These are phyloP conservation scores for Aporrectodea caliginosa DNA, from an alignment of 1,140 invertebrate species.

Conservation along the genomic window DNA sequence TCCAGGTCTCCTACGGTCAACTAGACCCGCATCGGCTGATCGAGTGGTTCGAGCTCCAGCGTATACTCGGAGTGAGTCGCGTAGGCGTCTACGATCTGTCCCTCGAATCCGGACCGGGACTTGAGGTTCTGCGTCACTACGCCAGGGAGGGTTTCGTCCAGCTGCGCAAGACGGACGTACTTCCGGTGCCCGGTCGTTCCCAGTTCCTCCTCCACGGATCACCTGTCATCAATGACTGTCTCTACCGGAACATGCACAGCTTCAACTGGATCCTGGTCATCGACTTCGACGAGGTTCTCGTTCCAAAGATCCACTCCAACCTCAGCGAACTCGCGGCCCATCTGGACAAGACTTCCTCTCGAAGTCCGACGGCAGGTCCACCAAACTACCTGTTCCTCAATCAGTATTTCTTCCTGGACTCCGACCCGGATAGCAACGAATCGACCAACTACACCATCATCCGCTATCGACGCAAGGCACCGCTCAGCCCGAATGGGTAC, in stretches of 20 bases:
- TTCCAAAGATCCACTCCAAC: not conserved
- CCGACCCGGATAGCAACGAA: slow-evolving; percentile 8
- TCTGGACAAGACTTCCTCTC: not conserved
- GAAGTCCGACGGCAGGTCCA: not conserved
- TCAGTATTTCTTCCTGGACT: slow-evolving; percentile 28
- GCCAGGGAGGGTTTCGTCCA: slow-evolving; percentile 63
- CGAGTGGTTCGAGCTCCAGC: slow-evolving; percentile 70
- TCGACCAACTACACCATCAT: slow-evolving; percentile 16
- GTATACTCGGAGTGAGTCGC: slow-evolving; percentile 74
- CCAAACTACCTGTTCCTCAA: slow-evolving; percentile 27
- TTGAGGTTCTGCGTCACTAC: slow-evolving; percentile 68
- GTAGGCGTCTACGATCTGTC: slow-evolving; percentile 90
- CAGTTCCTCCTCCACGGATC: slow-evolving; percentile 4
- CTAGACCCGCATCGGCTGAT: not conserved
- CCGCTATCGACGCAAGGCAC: slow-evolving; percentile 5
- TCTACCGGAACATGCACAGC: not conserved
- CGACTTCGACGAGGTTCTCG: slow-evolving; percentile 12
- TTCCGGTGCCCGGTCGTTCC: slow-evolving; percentile 60
- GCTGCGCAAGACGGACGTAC: slow-evolving; percentile 76
- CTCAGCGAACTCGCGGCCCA: not conserved
- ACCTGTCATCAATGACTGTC: not conserved
- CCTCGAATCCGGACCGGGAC: slow-evolving; percentile 60
- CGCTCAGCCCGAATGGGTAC: not conserved
- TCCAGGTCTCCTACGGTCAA: slow-evolving; percentile 4
- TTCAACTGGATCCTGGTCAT: slow-evolving; percentile 1